These are phyloP conservation scores for Taurulus bubalis DNA, from an alignment of 2,113 vertebrate species.

Conservation along the genomic window DNA sequence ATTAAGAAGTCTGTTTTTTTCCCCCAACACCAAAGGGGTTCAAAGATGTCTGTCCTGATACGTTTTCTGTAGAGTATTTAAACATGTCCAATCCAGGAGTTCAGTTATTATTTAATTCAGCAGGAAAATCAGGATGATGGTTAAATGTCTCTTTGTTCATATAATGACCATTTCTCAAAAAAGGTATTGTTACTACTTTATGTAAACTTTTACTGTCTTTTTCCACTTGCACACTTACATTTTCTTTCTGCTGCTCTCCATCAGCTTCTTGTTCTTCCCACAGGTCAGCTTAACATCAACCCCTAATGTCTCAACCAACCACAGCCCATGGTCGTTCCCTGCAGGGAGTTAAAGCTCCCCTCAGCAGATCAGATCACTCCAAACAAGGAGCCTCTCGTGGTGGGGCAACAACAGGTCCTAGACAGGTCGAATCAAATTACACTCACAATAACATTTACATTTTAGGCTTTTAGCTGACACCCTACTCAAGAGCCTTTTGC, in stretches of 20 bases:
- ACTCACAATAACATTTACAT: constrained; percentile 59
- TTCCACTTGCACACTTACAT: too few species aligned
- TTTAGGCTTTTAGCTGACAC: constrained; percentile 30
- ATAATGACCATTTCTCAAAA: background rate
- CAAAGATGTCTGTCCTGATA: background rate
- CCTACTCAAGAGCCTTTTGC: background rate
- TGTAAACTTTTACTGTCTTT: too few species aligned
- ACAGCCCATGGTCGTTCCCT: constrained; percentile 31
- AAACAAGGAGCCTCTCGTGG: constrained; percentile 58
- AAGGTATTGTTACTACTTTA: background rate
- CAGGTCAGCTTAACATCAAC: constrained; percentile 8
- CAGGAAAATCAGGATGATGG: background rate
- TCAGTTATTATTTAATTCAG: background rate
- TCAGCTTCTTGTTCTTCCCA: constrained; percentile 22
- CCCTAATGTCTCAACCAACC: constrained; percentile 35
- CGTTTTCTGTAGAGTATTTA: background rate
- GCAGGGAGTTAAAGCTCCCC: constrained; percentile 47
- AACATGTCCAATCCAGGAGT: background rate
- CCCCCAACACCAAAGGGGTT: background rate
- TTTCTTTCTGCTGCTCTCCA: background rate
- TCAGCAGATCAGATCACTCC: constrained; percentile 58
- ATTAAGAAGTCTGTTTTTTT: background rate
- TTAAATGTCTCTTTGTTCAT: background rate
- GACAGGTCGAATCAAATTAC: constrained; percentile 43
- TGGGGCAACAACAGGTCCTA: constrained; percentile 28